phyloP scores from a whole-genome alignment of 23 tunicate species.

The Trididemnum miniatum region DNA sequence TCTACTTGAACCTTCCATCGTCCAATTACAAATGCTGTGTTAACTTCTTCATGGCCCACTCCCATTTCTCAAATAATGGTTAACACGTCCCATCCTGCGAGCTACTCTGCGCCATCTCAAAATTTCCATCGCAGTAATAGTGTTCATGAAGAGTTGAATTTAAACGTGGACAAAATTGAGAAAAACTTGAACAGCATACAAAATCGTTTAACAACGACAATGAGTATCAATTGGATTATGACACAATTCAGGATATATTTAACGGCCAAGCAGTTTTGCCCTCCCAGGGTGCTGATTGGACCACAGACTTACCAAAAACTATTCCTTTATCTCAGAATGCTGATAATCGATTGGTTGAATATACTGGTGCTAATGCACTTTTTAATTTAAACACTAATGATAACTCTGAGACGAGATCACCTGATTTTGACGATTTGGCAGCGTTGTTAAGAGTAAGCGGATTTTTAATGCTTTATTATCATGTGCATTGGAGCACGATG shows the following conservation, averaged over 20 bases:
- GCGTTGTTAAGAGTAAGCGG: no score
- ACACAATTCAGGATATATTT: constrained; percentile 63
- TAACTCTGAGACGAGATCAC: background rate
- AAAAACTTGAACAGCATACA: constrained; percentile 64
- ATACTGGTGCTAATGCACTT: constrained; percentile 21
- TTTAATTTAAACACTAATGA: background rate
- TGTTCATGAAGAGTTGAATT: constrained; percentile 33
- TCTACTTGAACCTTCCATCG: background rate
- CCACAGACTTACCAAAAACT: constrained; percentile 3
- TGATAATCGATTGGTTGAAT: constrained; percentile 45
- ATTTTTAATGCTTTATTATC: no score
- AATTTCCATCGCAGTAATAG: background rate
- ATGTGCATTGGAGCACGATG: no score
- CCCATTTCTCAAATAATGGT: no score
- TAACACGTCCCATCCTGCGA: no score
- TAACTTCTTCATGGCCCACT: no score
- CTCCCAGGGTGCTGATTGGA: background rate
- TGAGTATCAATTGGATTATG: constrained; percentile 65
- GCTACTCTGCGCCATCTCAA: background rate
- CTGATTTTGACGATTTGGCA: constrained; percentile 10
- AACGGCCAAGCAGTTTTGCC: constrained; percentile 50
- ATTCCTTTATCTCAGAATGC: background rate
- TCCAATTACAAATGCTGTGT: no score
- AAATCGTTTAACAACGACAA: constrained; percentile 45
- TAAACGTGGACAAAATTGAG: constrained; percentile 47